A percentile compares a stretch with the other conserved stretches of the same genome.
These are phyloP conservation scores for Timandra comae DNA, from an alignment of 2,888 invertebrate genomes.

Conservation along the genomic window DNA sequence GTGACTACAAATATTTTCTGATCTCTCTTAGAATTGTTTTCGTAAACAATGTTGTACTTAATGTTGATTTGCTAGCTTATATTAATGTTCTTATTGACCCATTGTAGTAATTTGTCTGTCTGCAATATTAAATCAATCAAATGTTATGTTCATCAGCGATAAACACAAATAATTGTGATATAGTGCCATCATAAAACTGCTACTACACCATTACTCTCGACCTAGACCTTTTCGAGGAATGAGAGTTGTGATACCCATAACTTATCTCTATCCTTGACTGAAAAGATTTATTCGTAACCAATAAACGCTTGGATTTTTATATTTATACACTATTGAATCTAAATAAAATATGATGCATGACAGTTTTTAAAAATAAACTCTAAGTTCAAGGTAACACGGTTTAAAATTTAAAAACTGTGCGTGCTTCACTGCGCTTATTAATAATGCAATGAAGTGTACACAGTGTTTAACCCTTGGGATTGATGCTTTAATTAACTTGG, in stretches of 20 bases:
- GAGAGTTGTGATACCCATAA: constrained; percentile 10
- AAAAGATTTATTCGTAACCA: constrained; percentile 8
- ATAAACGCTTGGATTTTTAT: constrained; percentile 11
- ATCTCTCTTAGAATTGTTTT: too few relatives aligned
- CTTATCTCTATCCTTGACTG: constrained; percentile 10
- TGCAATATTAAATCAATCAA: too few relatives aligned
- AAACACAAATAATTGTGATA: too few relatives aligned
- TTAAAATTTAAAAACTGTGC: neutral
- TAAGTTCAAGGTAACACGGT: too few relatives aligned
- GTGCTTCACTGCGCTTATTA: constrained; percentile 26
- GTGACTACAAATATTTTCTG: too few relatives aligned
- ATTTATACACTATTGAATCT: constrained; percentile 12
- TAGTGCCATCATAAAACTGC: constrained; percentile 7
- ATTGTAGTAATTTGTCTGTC: too few relatives aligned
- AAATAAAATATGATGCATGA: constrained; percentile 14
- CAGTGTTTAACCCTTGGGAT: constrained; percentile 38
- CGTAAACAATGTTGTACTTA: too few relatives aligned
- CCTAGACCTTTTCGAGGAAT: constrained; percentile 9
- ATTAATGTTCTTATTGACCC: too few relatives aligned
- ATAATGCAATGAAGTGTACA: constrained; percentile 41
- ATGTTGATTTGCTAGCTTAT: too few relatives aligned
- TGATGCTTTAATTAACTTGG: constrained; percentile 37
- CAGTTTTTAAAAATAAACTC: too few relatives aligned
- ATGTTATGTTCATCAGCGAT: too few relatives aligned
- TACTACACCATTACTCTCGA: constrained; percentile 11